phyloP scores from a whole-genome alignment of 2,888 invertebrate genomes.

The Tenthredo notha region DNA sequence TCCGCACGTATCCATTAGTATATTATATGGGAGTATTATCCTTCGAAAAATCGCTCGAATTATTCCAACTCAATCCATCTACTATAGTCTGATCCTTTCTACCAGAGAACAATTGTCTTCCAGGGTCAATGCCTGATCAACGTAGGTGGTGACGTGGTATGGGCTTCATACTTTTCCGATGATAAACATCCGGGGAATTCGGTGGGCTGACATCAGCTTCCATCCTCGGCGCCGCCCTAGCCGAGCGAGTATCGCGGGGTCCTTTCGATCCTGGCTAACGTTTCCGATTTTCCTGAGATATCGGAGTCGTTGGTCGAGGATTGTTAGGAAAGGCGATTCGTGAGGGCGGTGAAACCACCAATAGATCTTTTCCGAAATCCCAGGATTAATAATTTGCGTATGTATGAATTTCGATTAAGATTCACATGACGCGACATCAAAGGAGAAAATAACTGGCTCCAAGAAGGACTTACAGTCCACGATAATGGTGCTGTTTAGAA shows the following conservation, averaged over 20 bases:
- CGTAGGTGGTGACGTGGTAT: slow-evolving; percentile 96
- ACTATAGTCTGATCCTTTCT: background rate
- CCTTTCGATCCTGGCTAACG: slow-evolving; percentile 52
- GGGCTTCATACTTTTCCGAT: slow-evolving; percentile 86
- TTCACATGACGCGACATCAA: background rate
- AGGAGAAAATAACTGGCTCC: background rate
- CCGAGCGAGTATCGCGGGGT: slow-evolving; percentile 53
- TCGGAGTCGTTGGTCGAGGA: slow-evolving; percentile 35
- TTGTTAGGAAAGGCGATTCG: background rate
- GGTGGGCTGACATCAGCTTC: slow-evolving; percentile 76
- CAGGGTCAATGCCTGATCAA: slow-evolving; percentile 97
- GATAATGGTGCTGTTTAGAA: slow-evolving; percentile 23
- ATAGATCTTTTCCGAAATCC: background rate
- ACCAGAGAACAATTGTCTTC: slow-evolving; percentile 13
- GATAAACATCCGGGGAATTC: slow-evolving; percentile 71
- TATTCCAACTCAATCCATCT: background rate
- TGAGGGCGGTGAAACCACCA: background rate
- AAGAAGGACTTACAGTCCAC: background rate
- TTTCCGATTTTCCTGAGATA: slow-evolving; percentile 56
- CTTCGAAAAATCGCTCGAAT: background rate
- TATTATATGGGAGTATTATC: background rate
- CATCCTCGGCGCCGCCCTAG: slow-evolving; percentile 75
- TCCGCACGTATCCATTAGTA: too few species aligned
- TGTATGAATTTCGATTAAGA: background rate
- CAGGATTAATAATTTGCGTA: background rate